Percentiles rank a stretch among this genome's conserved stretches.
These are phyloP conservation scores for Synanthedon tipuliformis DNA, from an alignment of 2,888 invertebrate species.

Conservation along the genomic window DNA sequence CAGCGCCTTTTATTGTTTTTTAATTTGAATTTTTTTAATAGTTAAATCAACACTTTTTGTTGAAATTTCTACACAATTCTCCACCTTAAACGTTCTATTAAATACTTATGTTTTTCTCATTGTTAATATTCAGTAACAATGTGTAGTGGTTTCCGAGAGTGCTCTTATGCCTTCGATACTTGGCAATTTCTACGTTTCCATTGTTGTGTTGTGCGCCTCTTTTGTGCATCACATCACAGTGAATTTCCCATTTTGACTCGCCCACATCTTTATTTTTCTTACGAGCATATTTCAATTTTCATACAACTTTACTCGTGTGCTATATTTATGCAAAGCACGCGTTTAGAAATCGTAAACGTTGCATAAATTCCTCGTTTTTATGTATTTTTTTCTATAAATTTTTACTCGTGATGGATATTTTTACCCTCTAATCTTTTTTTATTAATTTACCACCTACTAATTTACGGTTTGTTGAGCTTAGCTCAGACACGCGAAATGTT, in stretches of 20 bases:
- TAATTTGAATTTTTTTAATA: too few species aligned
- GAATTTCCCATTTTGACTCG: conserved; percentile 18
- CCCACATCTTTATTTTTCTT: conserved; percentile 9
- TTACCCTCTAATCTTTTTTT: too few species aligned
- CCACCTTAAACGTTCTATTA: conserved; percentile 2
- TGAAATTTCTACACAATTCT: conserved; percentile 1
- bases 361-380: neutral
- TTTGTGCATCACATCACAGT: conserved; percentile 31
- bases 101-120: conserved; percentile 18
- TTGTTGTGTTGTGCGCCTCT: conserved; percentile 30
- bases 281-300: too few species aligned
- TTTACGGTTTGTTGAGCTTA: conserved; percentile 42
- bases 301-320: neutral
- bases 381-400: too few species aligned
- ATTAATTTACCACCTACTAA: conserved; percentile 1
- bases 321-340: neutral
- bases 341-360: neutral
- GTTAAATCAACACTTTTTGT: neutral
- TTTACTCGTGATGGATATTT: too few species aligned
- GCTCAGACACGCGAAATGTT: conserved; percentile 55
- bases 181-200: conserved; percentile 34
- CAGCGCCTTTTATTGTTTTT: conserved; percentile 5
- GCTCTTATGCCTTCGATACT: conserved; percentile 31
- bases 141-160: conserved; percentile 30
- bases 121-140: conserved; percentile 26